Conservation (phyloP, 2,797 vertebrate species). For the Myoxocephalus aenaeus region DNA sequence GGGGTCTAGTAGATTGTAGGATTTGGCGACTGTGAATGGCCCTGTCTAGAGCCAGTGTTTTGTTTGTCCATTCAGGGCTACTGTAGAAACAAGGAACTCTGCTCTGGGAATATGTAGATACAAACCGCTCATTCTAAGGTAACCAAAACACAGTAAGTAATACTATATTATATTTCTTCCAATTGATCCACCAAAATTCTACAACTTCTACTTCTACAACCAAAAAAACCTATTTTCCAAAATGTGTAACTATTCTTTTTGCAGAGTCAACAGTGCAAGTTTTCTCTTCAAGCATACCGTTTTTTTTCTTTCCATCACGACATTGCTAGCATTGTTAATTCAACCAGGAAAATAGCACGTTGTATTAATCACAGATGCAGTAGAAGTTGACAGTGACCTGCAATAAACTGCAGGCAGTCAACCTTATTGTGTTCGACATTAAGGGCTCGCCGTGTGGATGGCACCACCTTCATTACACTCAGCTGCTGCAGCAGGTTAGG, state of each 20-base stretch:
- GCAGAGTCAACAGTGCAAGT: background rate
- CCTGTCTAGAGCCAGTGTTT: background rate
- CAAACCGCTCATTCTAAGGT: too few relatives aligned
- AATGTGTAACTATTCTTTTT: background rate
- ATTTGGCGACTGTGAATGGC: background rate
- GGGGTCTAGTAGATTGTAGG: background rate
- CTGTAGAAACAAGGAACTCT: too few relatives aligned
- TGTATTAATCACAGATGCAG: background rate
- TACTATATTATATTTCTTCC: too few relatives aligned
- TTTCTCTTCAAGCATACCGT: background rate
- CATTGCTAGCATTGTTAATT: background rate
- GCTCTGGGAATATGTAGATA: too few relatives aligned
- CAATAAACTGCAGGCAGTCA: background rate
- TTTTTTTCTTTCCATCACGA: background rate
- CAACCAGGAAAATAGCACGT: background rate
- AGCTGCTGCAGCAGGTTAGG: constrained; percentile 36
- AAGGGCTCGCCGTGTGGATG: constrained; percentile 19
- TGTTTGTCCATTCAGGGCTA: too few relatives aligned
- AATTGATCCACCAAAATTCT: background rate
- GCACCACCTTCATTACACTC: constrained; percentile 35
- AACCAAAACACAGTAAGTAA: too few relatives aligned
- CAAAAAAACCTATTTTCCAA: background rate
- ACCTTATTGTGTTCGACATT: constrained; percentile 46
- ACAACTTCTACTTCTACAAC: too few relatives aligned
- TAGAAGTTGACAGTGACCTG: constrained; percentile 6